phyloP scores from a whole-genome alignment of 2,797 vertebrate genomes.

The Apodemus agrarius region DNA sequence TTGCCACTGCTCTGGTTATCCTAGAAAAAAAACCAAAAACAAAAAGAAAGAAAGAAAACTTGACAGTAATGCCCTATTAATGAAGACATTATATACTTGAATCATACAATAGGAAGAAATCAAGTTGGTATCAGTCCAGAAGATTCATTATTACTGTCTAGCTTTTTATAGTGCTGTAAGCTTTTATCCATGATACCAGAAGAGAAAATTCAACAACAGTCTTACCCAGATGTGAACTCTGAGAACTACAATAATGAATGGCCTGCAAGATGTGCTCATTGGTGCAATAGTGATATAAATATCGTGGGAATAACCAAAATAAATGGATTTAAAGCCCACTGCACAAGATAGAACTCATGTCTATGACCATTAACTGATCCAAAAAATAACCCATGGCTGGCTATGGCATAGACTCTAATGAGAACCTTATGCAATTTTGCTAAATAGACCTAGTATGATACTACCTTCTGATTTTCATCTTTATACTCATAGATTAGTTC shows the following conservation, averaged over 20 bases:
- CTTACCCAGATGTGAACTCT: background rate
- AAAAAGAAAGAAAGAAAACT: background rate
- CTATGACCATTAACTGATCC: background rate
- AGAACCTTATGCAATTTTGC: background rate
- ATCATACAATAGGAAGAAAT: background rate
- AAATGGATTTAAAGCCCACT: background rate
- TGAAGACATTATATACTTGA: background rate
- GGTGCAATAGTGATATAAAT: background rate
- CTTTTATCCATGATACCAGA: background rate
- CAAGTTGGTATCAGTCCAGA: background rate
- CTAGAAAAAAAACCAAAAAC: background rate
- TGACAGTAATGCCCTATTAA: background rate
- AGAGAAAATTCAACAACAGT: background rate
- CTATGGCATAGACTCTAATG: background rate
- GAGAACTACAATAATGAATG: too few relatives aligned
- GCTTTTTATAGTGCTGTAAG: background rate
- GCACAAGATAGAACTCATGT: background rate
- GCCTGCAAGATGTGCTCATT: too few relatives aligned
- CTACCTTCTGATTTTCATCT: too few relatives aligned
- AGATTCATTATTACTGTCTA: background rate
- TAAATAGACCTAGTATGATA: background rate
- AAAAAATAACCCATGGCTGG: background rate
- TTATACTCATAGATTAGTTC: background rate
- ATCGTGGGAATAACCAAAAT: background rate
- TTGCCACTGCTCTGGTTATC: background rate